phyloP scores from a whole-genome alignment of 2,888 invertebrate genomes.

The Cacoxenus indagator region DNA sequence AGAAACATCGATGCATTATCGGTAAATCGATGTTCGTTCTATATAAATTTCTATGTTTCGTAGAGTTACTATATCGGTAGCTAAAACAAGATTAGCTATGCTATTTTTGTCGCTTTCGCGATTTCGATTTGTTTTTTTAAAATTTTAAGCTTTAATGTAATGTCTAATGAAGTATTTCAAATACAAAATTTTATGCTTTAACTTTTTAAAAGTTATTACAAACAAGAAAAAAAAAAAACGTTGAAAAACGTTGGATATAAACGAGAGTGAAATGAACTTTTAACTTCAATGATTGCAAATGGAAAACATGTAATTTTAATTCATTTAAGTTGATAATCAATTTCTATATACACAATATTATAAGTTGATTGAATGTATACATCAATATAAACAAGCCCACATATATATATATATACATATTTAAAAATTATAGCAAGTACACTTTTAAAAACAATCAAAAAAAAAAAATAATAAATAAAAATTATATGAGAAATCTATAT shows the following conservation, averaged over 20 bases:
- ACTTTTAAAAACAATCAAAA: neutral
- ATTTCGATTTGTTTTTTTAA: constrained; percentile 6
- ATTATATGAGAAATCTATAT: neutral
- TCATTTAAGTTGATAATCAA: constrained; percentile 9
- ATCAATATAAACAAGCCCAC: constrained; percentile 36
- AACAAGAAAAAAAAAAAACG: constrained; percentile 23
- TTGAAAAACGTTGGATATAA: constrained; percentile 19
- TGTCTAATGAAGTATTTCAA: constrained; percentile 33
- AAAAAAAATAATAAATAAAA: neutral
- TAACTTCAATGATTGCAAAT: constrained; percentile 25
- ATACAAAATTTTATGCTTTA: constrained; percentile 23
- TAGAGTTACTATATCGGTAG: too few relatives aligned
- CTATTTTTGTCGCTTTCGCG: constrained; percentile 8
- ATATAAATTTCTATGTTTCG: too few relatives aligned
- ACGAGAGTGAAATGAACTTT: neutral
- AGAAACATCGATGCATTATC: neutral
- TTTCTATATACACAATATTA: neutral
- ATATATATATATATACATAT: constrained; percentile 34
- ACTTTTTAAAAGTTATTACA: constrained; percentile 24
- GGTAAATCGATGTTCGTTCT: too few relatives aligned
- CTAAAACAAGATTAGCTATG: too few relatives aligned
- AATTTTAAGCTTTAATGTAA: constrained; percentile 19
- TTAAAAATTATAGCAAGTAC: neutral
- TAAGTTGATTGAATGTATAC: constrained; percentile 22
- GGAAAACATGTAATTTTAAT: constrained; percentile 24